These are phyloP conservation scores for Spodoptera frugiperda DNA, from an alignment of 1,140 invertebrate species.

Conservation along the genomic window DNA sequence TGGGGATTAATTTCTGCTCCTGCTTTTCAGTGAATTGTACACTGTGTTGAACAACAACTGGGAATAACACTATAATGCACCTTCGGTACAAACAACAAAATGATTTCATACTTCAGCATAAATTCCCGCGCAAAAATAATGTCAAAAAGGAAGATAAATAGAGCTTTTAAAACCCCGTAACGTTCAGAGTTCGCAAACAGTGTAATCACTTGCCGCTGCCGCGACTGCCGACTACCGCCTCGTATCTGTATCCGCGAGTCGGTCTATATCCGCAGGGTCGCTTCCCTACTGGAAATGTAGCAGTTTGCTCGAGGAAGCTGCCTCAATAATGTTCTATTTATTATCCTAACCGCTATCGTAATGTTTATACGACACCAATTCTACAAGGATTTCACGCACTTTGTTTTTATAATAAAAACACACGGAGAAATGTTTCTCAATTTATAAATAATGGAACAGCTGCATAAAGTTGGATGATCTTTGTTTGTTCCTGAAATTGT, in stretches of 20 bases:
- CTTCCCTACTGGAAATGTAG: constrained; percentile 21
- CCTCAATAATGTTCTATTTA: constrained; percentile 37
- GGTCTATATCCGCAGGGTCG: constrained; percentile 30
- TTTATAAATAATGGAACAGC: background rate
- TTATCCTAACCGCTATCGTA: constrained; percentile 33
- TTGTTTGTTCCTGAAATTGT: too few relatives aligned
- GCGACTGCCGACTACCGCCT: background rate
- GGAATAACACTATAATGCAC: background rate
- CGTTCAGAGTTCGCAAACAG: constrained; percentile 1
- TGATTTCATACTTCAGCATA: background rate
- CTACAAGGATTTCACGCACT: constrained; percentile 16
- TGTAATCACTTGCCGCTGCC: constrained; percentile 1
- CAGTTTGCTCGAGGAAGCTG: constrained; percentile 37
- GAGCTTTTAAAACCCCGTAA: background rate
- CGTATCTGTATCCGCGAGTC: constrained; percentile 26
- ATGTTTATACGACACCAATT: constrained; percentile 38
- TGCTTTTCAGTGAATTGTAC: background rate
- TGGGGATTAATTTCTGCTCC: background rate
- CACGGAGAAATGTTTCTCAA: too few relatives aligned
- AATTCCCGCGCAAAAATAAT: background rate
- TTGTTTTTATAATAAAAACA: background rate
- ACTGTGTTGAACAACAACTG: background rate
- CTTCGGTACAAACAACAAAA: background rate
- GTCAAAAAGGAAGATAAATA: constrained; percentile 5
- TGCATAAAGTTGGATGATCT: background rate